phyloP scores from a whole-genome alignment of 92 coral and sea anemone genomes.

The Umimayanthus kanabou region DNA sequence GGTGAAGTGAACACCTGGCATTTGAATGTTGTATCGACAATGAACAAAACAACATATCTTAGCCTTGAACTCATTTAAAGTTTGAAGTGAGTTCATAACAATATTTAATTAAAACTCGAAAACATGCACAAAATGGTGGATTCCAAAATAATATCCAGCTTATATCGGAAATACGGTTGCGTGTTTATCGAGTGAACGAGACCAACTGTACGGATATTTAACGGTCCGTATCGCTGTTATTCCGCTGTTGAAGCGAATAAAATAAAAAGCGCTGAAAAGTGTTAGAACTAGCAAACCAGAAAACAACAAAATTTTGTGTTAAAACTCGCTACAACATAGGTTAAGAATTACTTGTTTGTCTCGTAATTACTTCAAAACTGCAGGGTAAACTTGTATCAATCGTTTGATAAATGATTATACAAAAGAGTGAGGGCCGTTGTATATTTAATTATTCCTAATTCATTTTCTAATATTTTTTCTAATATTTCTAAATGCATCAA shows the following conservation, averaged over 20 bases:
- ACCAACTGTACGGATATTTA: neutral
- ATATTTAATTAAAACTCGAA: neutral
- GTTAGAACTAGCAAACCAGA: neutral
- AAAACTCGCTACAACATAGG: neutral
- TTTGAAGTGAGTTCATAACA: neutral
- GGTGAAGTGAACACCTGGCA: slow-evolving; percentile 10
- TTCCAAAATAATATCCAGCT: neutral
- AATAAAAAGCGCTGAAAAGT: too few species aligned
- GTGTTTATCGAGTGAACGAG: neutral
- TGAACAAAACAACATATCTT: neutral
- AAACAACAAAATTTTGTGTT: neutral
- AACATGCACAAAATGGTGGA: neutral
- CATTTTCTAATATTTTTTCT: too few species aligned
- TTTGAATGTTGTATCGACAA: neutral
- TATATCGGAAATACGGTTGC: neutral
- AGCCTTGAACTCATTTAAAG: too few species aligned
- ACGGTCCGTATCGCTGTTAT: neutral
- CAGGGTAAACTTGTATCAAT: neutral
- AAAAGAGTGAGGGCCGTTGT: too few species aligned
- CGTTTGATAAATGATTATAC: neutral
- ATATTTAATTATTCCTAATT: too few species aligned
- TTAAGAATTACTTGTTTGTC: too few species aligned
- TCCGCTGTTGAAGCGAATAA: neutral
- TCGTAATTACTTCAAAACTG: too few species aligned
- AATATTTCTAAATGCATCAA: neutral